Percentiles rank a stretch among this genome's conserved stretches.
These are phyloP conservation scores for Chionomys nivalis DNA, from an alignment of 2,113 vertebrate genomes.

Conservation along the genomic window DNA sequence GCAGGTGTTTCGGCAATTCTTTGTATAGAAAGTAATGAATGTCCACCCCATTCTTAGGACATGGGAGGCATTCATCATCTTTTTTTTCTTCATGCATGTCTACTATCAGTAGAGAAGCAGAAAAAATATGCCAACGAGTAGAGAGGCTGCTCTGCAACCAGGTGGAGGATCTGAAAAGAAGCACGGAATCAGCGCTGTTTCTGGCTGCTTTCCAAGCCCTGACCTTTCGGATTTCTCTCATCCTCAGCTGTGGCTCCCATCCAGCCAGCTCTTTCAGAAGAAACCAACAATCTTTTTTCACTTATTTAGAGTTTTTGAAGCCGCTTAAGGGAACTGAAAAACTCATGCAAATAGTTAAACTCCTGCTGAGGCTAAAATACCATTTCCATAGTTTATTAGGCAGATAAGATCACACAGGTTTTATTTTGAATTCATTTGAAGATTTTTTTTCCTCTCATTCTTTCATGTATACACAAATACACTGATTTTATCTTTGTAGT, in stretches of 20 bases:
- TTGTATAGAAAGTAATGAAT: neutral
- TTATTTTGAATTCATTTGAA: constrained; percentile 77
- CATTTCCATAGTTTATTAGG: constrained; percentile 67
- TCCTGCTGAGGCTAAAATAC: constrained; percentile 65
- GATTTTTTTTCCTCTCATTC: neutral
- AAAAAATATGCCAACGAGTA: neutral
- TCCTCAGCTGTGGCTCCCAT: neutral
- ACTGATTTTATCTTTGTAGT: neutral
- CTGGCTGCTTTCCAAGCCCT: neutral
- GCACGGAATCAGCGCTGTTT: neutral
- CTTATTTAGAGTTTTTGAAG: constrained; percentile 28
- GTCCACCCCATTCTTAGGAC: neutral
- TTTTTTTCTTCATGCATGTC: neutral
- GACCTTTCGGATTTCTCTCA: constrained; percentile 34
- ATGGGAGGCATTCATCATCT: too few relatives aligned
- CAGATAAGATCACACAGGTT: constrained; percentile 66
- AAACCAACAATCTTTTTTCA: constrained; percentile 35
- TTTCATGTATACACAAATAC: neutral
- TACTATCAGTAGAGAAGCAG: neutral
- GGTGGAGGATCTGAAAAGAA: neutral
- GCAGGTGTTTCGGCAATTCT: neutral
- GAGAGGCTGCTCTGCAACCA: neutral
- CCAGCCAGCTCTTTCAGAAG: constrained; percentile 26
- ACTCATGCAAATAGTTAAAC: constrained; percentile 62
- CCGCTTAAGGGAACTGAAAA: constrained; percentile 50